phyloP scores from a whole-genome alignment of 2,113 vertebrate species.

The Ailuropoda melanoleuca region DNA sequence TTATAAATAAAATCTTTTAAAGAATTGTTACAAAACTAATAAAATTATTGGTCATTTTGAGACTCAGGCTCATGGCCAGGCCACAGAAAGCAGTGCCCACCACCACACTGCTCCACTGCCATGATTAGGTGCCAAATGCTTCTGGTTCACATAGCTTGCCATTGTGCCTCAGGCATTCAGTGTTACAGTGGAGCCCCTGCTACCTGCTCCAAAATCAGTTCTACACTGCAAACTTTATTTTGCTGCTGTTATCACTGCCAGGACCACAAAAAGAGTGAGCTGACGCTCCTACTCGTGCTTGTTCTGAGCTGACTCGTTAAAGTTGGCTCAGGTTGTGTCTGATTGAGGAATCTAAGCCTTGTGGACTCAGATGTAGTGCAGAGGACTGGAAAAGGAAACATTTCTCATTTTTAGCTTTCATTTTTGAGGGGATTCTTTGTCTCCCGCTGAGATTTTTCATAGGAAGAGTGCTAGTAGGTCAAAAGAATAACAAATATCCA shows the following conservation, averaged over 20 bases:
- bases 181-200: too few species aligned
- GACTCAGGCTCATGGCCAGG: background rate
- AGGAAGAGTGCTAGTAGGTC: background rate
- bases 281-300: rapidly evolving
- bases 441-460: background rate
- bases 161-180: background rate
- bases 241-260: background rate
- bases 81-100: background rate
- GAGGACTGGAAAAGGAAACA: background rate
- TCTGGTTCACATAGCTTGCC: background rate
- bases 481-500: background rate
- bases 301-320: background rate
- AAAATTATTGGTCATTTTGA: background rate
- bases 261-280: rapidly evolving
- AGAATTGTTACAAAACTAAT: background rate
- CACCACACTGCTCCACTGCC: background rate
- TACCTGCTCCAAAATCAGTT: background rate
- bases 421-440: background rate
- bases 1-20: background rate
- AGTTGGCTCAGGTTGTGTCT: background rate
- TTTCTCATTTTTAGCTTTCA: background rate
- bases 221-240: background rate
- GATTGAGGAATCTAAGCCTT: background rate
- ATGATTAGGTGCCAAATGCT: background rate
- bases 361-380: background rate